A percentile compares a stretch with the other conserved stretches of the same genome.
These are phyloP conservation scores for Taurulus bubalis DNA, from an alignment of 2,113 vertebrate species.

Conservation along the genomic window DNA sequence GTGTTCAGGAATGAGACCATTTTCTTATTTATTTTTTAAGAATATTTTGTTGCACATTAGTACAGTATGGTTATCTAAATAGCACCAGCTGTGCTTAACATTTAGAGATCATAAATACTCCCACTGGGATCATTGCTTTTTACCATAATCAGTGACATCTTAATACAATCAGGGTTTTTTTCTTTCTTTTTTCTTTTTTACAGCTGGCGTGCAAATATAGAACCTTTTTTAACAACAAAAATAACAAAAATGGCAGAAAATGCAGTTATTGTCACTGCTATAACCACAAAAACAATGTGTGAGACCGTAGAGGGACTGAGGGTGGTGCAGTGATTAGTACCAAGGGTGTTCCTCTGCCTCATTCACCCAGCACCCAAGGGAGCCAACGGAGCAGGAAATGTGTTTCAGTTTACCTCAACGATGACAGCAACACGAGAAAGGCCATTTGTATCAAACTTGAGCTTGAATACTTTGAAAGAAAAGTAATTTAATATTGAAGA, in stretches of 20 bases:
- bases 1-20: not conserved
- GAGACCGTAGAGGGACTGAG: constrained; percentile 10
- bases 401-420: constrained; percentile 33
- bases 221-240: not conserved
- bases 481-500: constrained; percentile 6
- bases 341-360: constrained; percentile 20
- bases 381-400: constrained; percentile 28
- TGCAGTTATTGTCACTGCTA: not conserved
- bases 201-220: not conserved
- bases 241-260: not conserved
- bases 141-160: constrained; percentile 9
- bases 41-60: not conserved
- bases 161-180: not conserved
- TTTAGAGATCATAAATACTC: not conserved
- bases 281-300: constrained; percentile 12
- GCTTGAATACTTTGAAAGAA: constrained; percentile 27
- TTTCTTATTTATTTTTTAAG: constrained; percentile 5
- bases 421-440: constrained; percentile 31
- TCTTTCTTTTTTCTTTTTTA: not conserved
- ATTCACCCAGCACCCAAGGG: constrained; percentile 26
- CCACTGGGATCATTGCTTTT: constrained; percentile 6
- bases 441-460: constrained; percentile 1
- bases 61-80: not conserved
- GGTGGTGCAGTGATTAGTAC: constrained; percentile 40
- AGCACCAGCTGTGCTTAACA: not conserved